These are phyloP conservation scores for Euglossa dilemma DNA, from an alignment of 1,140 invertebrate species.

Conservation along the genomic window DNA sequence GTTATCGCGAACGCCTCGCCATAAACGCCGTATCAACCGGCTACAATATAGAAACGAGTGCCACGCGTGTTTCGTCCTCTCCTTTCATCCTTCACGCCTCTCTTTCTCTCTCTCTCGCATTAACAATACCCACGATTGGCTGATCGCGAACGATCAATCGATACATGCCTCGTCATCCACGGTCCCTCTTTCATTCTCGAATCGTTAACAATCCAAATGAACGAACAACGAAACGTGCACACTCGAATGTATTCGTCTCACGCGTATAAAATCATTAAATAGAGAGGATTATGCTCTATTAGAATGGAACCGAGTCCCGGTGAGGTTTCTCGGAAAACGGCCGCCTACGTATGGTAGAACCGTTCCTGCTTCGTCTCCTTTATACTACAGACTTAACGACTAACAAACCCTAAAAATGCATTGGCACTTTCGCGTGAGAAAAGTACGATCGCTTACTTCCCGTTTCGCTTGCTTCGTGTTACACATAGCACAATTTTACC, in stretches of 20 bases:
- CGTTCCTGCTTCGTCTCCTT: too few relatives aligned
- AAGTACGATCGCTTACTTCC: background rate
- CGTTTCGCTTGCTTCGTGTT: background rate
- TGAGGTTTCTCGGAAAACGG: too few relatives aligned
- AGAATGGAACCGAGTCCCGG: background rate
- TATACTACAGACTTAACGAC: background rate
- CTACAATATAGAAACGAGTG: background rate
- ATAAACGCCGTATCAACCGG: background rate
- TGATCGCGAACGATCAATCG: background rate
- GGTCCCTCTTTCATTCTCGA: background rate
- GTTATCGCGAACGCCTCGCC: background rate
- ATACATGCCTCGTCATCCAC: background rate
- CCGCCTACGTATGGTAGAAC: background rate
- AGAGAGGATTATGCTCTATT: background rate
- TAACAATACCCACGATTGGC: background rate
- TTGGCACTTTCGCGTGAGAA: slow-evolving; percentile 38
- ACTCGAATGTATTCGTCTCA: background rate
- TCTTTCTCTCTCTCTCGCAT: background rate
- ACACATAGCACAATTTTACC: background rate
- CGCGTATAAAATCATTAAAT: background rate
- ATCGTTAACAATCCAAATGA: background rate
- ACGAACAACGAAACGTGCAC: too few relatives aligned
- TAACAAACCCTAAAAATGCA: slow-evolving; percentile 35
- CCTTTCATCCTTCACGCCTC: too few relatives aligned
- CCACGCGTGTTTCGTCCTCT: too few relatives aligned